Evolutionary conservation across 2,888 invertebrate species (phyloP), one percentile per base, ranked within the genome.

Genomic region (Morpho achilles): DNA sequence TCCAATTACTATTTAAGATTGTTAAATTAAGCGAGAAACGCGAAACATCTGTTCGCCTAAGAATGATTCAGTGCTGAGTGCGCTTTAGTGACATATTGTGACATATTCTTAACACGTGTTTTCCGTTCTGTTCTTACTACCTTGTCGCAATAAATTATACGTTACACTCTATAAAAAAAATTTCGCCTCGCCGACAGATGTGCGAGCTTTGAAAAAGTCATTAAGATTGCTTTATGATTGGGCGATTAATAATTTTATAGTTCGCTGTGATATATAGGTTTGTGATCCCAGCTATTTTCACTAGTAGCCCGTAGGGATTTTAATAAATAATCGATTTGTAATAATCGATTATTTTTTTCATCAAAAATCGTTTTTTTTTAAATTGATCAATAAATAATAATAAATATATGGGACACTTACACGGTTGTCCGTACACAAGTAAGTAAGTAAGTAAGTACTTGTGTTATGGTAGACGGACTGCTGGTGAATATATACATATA

Each of bases 61-160:
- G 51, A 64, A 62, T 66, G 66, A 66, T 66, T 66, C 64, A 64
- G 51, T 53, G 55, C 52, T 45, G 59, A 62, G 50, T 59, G 67
- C 62, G 59, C 46, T 51, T 60, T 55, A 46, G 61, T 66, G 67
- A 65, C 67, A 63, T 63, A 63, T 64, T 66, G 60, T 66, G 67
- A 67, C 67, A 63, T 43, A 50, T 50, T 23, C 22, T 58, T 55
- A 56, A 60, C 55, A 59, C 41, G 56, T 67, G 71, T 64, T 46
- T n/a, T 43, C 41, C 53, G 49, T 45, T 7, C 16, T 58, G 16
- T 42, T 54, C 40, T 48, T 56, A 50, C 46, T 42, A 61, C 59
- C 16, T 53, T 61, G 61, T 59, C 61, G 43, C 56, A 47, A 51
- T 59, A 40, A 59, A 53, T 56, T 40, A n/a, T 8, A 49, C 43